Conservation (phyloP, 2,888 invertebrate species). For the Eupithecia tripunctaria region DNA sequence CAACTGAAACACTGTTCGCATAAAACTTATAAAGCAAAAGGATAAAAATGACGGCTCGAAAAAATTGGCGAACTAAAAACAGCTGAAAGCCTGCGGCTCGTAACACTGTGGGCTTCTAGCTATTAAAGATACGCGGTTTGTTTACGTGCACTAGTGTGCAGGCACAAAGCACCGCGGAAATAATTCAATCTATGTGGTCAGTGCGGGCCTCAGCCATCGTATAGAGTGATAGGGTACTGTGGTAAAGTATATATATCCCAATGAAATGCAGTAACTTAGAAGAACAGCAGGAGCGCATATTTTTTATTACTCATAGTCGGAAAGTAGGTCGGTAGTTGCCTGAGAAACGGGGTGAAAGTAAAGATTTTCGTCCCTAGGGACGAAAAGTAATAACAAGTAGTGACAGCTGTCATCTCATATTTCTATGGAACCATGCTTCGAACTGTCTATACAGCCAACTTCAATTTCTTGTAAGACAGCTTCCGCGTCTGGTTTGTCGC, state of each 20-base stretch:
- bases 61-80: conserved; percentile 26
- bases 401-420: too few relatives aligned
- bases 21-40: conserved; percentile 18
- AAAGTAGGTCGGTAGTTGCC: too few relatives aligned
- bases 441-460: too few relatives aligned
- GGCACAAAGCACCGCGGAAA: not conserved
- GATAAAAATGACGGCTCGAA: conserved; percentile 5
- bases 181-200: not conserved
- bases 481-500: too few relatives aligned
- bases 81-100: conserved; percentile 4
- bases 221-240: not conserved
- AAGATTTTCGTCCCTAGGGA: too few relatives aligned
- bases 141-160: not conserved
- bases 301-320: too few relatives aligned
- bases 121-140: conserved; percentile 26
- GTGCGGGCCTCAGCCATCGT: not conserved
- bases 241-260: not conserved
- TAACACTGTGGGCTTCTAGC: not conserved
- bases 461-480: too few relatives aligned
- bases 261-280: not conserved
- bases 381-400: too few relatives aligned
- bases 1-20: conserved; percentile 9
- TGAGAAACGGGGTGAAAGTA: too few relatives aligned
- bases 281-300: too few relatives aligned
- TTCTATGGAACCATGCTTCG: too few relatives aligned